phyloP scores from a whole-genome alignment of 2,888 invertebrate species.

The Busseola fusca region DNA sequence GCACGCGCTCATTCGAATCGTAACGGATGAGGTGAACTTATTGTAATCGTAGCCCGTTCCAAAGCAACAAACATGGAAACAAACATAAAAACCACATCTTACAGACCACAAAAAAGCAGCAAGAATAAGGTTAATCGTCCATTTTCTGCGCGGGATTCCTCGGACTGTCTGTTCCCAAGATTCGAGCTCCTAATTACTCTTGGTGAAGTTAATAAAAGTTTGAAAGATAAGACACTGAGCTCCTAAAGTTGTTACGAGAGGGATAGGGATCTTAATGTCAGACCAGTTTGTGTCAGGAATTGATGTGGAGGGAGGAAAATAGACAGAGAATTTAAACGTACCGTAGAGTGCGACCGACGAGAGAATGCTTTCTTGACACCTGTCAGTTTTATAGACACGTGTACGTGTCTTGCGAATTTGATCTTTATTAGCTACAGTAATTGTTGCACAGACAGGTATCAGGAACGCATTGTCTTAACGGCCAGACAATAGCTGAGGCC shows the following conservation, averaged over 20 bases:
- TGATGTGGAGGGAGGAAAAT: constrained; percentile 35
- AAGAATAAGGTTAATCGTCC: constrained; percentile 38
- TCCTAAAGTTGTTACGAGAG: constrained; percentile 59
- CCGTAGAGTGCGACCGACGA: not conserved
- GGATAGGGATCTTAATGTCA: constrained; percentile 63
- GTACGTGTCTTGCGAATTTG: not conserved
- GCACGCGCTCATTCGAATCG: no score
- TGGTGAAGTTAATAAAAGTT: constrained; percentile 68
- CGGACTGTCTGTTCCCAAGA: constrained; percentile 40
- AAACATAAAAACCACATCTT: constrained; percentile 8
- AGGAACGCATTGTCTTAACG: no score
- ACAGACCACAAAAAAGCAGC: constrained; percentile 11
- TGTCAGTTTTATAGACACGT: not conserved
- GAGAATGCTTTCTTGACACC: not conserved
- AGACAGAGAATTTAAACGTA: constrained; percentile 1
- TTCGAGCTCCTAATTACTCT: constrained; percentile 64
- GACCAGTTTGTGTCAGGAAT: constrained; percentile 46
- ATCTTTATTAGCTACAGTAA: not conserved
- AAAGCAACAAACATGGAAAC: not conserved
- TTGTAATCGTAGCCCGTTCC: not conserved
- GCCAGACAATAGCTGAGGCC: not conserved
- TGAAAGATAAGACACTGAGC: constrained; percentile 64
- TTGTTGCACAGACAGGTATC: not conserved
- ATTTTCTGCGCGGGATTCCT: constrained; percentile 17
- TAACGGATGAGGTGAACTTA: not conserved